These are phyloP conservation scores for Scatophagus argus DNA, from an alignment of 2,113 vertebrate genomes.

Conservation along the genomic window DNA sequence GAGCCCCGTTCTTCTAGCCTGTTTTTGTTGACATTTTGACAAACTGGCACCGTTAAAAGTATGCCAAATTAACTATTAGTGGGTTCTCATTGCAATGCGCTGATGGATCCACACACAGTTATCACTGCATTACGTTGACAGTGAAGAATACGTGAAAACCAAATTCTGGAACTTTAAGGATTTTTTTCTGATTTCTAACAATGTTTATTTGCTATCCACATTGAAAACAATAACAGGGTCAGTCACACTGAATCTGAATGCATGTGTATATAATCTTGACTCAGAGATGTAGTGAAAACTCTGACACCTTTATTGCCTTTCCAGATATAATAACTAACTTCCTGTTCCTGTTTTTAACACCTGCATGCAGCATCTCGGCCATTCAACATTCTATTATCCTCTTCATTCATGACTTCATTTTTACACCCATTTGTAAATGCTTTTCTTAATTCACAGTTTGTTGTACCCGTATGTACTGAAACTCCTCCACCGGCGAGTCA, in stretches of 20 bases:
- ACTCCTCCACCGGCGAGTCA: slow-evolving; percentile 95
- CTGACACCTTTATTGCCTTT: too few relatives aligned
- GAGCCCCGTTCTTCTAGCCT: neutral
- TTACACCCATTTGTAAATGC: neutral
- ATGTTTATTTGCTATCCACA: too few relatives aligned
- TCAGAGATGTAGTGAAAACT: too few relatives aligned
- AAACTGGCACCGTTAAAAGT: neutral
- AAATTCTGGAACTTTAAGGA: too few relatives aligned
- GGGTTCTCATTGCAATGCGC: neutral
- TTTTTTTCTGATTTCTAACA: too few relatives aligned
- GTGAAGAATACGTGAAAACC: too few relatives aligned
- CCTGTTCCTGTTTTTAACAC: neutral
- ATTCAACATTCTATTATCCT: neutral
- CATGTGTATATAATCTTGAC: too few relatives aligned
- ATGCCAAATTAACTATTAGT: neutral
- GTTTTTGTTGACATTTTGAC: neutral
- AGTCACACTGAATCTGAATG: too few relatives aligned
- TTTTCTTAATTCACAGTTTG: neutral
- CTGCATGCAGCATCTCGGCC: too few relatives aligned
- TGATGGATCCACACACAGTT: too few relatives aligned
- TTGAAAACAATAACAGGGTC: too few relatives aligned
- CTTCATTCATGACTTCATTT: neutral
- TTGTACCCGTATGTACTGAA: slow-evolving; percentile 96
- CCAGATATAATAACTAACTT: neutral
- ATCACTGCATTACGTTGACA: too few relatives aligned